Evolutionary conservation across 2,113 vertebrate species (phyloP).

Genomic region (Silurus asotus): DNA sequence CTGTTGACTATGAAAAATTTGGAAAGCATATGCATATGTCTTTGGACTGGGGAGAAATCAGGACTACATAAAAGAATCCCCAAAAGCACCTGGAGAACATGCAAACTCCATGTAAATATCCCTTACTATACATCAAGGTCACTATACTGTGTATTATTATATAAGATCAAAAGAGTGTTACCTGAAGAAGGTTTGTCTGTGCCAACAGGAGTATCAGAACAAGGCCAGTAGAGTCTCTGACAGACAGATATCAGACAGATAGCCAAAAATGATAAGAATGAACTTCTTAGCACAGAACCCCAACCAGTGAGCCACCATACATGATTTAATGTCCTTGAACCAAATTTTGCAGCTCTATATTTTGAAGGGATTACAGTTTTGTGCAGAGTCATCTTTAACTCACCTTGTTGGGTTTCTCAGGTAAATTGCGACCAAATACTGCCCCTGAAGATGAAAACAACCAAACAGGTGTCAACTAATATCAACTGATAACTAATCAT

Average conservation of each 20-base stretch:
- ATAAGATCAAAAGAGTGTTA: slow-evolving; percentile 4
- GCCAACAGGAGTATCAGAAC: neutral
- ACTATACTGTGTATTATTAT: neutral
- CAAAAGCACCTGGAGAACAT: too few species aligned
- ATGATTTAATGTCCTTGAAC: neutral
- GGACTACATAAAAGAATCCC: too few species aligned
- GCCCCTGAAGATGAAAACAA: neutral
- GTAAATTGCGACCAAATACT: neutral
- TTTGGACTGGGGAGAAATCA: too few species aligned
- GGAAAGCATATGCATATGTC: too few species aligned
- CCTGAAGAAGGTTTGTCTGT: slow-evolving; percentile 5
- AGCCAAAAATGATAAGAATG: neutral
- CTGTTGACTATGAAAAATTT: too few species aligned
- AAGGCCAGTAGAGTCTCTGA: slow-evolving; percentile 23
- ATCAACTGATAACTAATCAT: too few species aligned
- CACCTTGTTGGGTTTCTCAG: neutral
- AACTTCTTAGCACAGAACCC: neutral
- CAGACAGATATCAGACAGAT: neutral
- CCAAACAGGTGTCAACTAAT: neutral
- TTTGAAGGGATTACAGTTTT: neutral
- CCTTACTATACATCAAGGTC: neutral
- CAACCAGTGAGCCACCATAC: too few species aligned
- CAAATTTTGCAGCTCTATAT: neutral
- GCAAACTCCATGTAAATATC: too few species aligned
- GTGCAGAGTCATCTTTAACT: neutral